Base-by-base conservation (phyloP, 2,113 vertebrate species). In the Sebastes schlegelii region DNA sequence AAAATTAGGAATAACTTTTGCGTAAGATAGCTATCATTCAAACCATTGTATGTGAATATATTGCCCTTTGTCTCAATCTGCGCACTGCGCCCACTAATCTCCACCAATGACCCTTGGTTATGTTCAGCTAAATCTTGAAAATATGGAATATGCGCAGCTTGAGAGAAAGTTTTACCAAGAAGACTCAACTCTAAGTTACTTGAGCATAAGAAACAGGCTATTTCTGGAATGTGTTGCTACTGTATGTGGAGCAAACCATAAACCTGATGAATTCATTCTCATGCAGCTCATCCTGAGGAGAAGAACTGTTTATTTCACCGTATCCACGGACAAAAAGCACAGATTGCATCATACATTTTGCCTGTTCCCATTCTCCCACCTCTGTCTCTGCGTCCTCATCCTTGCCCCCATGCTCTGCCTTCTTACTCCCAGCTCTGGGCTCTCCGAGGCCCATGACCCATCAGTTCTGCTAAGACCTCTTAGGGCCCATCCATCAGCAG, bases 401-500 rank as follows among this genome's bases (percentile, higher is more conserved):
- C 17, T 65, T 79, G 23, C 48, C 67, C 40, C 34, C 12, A 60
- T 80, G 69, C 55, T 86, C 61, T 14, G 64, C 71, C 83, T 90
- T 46, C 74, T 79, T 74, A 46, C 73, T 85, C 84, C 66, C 68
- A 80, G 83, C 86, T 80, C 90, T 65, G 70, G 80, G 74, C 82
- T 87, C 85, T 86, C 77, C n/a, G 52, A 81, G 76, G 88, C 87
- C 86, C 80, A 70, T 92, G 91, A 92, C 92, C 94, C 92, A 91
- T 91, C 90, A 89, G 88, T 91, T 91, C 86, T 91, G 91, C 83
- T 63, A 80, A 84, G 87, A 93, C 91, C 90, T 92, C 91, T 72
- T 62, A 92, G 91, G 90, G 81, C 78, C 92, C 89, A 95, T 95
- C 93, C 94, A 95, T 95, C 95, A 95, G 89, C 64, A 70, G 40